Conservation (phyloP, 2,113 vertebrate genomes). For the Melanostigma gelatinosum region DNA sequence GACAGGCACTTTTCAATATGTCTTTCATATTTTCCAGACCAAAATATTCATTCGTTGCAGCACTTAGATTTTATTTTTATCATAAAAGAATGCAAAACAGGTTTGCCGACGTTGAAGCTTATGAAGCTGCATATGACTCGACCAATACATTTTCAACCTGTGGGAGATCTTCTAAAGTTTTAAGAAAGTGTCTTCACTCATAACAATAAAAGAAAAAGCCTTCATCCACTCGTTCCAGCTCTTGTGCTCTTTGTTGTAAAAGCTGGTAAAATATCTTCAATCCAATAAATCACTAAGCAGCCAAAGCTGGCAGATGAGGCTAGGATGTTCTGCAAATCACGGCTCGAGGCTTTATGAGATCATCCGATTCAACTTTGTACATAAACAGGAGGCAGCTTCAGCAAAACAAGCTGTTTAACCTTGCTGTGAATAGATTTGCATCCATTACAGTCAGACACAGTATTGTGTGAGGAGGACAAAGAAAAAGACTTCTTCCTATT, state of each 20-base stretch:
- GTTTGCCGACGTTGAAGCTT: neutral
- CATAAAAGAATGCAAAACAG: neutral
- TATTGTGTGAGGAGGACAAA: conserved; percentile 63
- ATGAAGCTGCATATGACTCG: neutral
- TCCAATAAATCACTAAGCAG: conserved; percentile 53
- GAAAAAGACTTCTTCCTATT: conserved; percentile 43
- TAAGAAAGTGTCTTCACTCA: neutral
- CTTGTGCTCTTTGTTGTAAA: conserved; percentile 5
- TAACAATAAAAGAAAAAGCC: neutral
- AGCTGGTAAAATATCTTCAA: conserved; percentile 26
- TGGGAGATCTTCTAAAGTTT: neutral
- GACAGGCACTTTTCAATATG: neutral
- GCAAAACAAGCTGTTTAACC: conserved; percentile 78
- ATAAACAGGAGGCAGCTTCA: conserved; percentile 70
- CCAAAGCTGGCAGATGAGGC: conserved; percentile 46
- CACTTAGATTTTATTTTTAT: too few species aligned
- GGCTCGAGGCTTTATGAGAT: conserved; percentile 52
- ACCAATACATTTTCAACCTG: neutral
- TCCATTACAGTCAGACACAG: conserved; percentile 67
- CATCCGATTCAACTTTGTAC: conserved; percentile 61
- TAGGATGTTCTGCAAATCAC: conserved; percentile 20
- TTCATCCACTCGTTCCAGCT: neutral
- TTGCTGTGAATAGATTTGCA: conserved; percentile 77
- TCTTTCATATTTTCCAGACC: neutral
- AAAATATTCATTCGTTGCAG: too few species aligned